phyloP scores from a whole-genome alignment of 2,113 vertebrate species.

The Brevimyrus niger region DNA sequence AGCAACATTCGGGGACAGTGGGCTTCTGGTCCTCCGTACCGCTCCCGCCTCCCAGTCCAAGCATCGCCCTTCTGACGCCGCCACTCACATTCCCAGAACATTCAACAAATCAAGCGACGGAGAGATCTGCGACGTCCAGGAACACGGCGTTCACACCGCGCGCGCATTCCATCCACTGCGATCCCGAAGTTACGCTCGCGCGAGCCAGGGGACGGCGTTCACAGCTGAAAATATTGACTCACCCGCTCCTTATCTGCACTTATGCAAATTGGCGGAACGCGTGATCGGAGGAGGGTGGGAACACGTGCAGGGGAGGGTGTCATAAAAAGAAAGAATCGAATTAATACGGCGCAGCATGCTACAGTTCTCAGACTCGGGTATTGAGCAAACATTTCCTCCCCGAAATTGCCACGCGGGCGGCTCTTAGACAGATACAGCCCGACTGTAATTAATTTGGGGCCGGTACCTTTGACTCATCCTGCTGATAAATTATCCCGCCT shows the following conservation, averaged over 20 bases:
- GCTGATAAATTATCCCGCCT: background rate
- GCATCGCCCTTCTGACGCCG: background rate
- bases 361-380: background rate
- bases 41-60: background rate
- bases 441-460: constrained; percentile 2
- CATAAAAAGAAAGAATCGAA: background rate
- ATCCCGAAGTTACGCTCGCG: background rate
- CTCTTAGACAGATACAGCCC: background rate
- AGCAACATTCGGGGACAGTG: background rate
- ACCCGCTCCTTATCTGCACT: background rate
- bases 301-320: background rate
- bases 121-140: background rate
- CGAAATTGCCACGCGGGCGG: background rate
- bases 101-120: too few species aligned
- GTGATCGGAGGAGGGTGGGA: background rate
- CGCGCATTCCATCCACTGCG: background rate
- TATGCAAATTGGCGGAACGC: background rate
- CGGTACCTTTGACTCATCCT: background rate
- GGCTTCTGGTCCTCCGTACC: background rate
- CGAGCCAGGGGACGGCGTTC: background rate
- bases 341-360: too few species aligned
- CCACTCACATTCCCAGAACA: background rate
- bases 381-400: background rate
- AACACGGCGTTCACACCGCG: background rate
- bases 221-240: background rate